These are phyloP conservation scores for Charadrius vociferus DNA, from an alignment of 2,113 vertebrate species.

Conservation along the genomic window DNA sequence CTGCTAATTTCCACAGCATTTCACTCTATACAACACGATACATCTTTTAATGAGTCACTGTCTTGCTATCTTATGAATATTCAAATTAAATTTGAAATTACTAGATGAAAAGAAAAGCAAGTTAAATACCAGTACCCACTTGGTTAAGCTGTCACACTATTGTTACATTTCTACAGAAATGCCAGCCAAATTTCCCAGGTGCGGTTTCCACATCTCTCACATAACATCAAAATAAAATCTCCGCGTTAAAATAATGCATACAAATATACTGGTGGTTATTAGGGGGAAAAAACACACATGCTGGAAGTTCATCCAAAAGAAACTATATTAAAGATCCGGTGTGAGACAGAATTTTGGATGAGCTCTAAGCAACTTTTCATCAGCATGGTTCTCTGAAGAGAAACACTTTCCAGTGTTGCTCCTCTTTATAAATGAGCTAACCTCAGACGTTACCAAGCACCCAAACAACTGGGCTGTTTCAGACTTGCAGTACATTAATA, in stretches of 20 bases:
- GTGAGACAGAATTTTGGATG: conserved; percentile 67
- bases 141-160: conserved; percentile 47
- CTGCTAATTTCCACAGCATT: neutral
- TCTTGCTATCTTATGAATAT: neutral
- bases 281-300: neutral
- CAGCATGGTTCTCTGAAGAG: conserved; percentile 54
- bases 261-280: conserved; percentile 17
- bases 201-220: neutral
- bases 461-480: conserved; percentile 41
- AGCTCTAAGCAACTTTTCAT: conserved; percentile 69
- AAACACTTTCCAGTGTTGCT: conserved; percentile 66
- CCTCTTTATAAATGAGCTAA: conserved; percentile 64
- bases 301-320: conserved; percentile 64
- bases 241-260: conserved; percentile 34
- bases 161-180: neutral
- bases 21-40: neutral
- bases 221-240: conserved; percentile 16
- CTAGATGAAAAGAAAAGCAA: neutral
- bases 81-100: neutral
- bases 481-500: conserved; percentile 56
- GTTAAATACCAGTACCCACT: neutral
- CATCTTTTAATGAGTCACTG: neutral
- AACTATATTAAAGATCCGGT: conserved; percentile 64
- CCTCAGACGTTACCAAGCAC: conserved; percentile 54
- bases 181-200: conserved; percentile 61